A percentile compares a stretch with the other conserved stretches of the same genome.
phyloP scores from a whole-genome alignment of 2,797 vertebrate species.

The Oceanodroma leucorhoa region DNA sequence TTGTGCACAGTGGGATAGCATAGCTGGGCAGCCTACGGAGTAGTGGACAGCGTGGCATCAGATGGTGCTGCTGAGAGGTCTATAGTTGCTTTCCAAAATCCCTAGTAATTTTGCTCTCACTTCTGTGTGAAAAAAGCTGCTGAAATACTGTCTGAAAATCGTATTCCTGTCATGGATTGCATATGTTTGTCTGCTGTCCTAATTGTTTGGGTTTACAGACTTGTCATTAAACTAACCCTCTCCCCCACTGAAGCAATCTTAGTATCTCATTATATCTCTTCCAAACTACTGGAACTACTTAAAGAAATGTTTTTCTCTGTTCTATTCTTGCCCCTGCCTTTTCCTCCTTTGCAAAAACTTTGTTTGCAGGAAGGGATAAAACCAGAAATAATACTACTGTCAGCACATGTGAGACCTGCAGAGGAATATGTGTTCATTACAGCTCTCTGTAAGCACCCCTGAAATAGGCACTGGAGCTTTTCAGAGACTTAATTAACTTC shows the following conservation, averaged over 20 bases:
- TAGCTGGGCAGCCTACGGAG: background rate
- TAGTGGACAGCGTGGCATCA: background rate
- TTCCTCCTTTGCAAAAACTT: background rate
- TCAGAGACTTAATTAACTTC: background rate
- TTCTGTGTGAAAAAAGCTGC: background rate
- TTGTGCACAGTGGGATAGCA: background rate
- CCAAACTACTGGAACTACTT: background rate
- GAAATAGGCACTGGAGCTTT: background rate
- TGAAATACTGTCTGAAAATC: background rate
- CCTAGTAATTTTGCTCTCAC: background rate
- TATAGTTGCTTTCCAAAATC: background rate
- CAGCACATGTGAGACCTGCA: background rate
- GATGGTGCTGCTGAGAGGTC: background rate
- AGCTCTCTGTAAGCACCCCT: background rate
- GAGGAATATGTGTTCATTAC: background rate
- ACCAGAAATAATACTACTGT: background rate
- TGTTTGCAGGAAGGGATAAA: background rate
- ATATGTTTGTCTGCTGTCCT: background rate
- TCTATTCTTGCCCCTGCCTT: background rate
- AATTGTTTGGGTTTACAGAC: background rate
- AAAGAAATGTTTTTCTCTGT: background rate
- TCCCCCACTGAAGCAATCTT: background rate
- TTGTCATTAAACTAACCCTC: background rate
- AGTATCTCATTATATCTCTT: background rate
- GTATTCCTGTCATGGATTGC: background rate